phyloP scores from a whole-genome alignment of 2,797 vertebrate genomes.

The Rhincodon typus region DNA sequence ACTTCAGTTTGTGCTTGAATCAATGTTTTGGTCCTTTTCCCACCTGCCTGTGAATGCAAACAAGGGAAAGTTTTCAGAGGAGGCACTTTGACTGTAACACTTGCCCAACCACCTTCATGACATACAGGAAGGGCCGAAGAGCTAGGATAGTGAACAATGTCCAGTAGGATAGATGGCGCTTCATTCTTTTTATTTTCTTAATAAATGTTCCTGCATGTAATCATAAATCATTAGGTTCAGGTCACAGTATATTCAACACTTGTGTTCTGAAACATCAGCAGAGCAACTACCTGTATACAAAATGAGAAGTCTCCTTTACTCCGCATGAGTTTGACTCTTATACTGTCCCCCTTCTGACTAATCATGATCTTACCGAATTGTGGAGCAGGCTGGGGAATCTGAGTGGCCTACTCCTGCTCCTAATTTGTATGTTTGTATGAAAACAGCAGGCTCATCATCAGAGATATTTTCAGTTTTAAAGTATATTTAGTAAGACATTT shows the following conservation, averaged over 20 bases:
- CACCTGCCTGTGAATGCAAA: background rate
- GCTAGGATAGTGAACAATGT: background rate
- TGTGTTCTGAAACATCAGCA: background rate
- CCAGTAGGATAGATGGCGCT: background rate
- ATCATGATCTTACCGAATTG: too few species aligned
- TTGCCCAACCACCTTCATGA: background rate
- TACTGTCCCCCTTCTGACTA: too few species aligned
- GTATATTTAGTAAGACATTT: background rate
- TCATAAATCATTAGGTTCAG: background rate
- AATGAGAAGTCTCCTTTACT: background rate
- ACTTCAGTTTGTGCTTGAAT: background rate
- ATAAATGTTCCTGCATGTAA: background rate
- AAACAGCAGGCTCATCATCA: background rate
- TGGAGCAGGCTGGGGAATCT: too few species aligned
- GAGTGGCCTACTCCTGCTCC: too few species aligned
- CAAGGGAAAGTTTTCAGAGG: background rate
- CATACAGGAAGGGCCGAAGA: background rate
- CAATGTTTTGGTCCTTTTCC: background rate
- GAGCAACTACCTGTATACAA: background rate
- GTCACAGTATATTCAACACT: background rate
- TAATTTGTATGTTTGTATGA: too few species aligned
- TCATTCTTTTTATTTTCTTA: background rate
- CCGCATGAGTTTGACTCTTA: background rate
- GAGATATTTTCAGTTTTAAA: background rate
- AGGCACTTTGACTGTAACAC: background rate